These are phyloP conservation scores for Omphaloscelis lunosa DNA, from an alignment of 2,888 invertebrate species.

Conservation along the genomic window DNA sequence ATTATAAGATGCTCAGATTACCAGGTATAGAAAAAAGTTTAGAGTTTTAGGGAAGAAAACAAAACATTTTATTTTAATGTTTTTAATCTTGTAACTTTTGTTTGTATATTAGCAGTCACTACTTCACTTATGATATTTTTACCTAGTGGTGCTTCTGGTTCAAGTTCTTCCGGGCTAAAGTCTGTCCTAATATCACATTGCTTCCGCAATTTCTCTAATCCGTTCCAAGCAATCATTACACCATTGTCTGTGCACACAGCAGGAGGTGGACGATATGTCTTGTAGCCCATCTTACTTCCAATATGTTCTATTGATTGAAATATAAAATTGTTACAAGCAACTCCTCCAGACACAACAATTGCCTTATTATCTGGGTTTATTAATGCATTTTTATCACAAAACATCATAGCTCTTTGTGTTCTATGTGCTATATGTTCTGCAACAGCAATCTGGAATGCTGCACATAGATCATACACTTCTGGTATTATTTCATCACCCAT, in stretches of 20 bases:
- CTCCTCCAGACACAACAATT: constrained; percentile 98
- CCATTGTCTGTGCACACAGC: constrained; percentile 99
- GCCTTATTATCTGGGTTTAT: constrained; percentile 89
- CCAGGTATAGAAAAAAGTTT: no score
- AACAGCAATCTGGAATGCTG: constrained; percentile 94
- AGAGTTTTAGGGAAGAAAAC: constrained; percentile 16
- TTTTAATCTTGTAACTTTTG: constrained; percentile 82
- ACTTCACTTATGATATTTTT: constrained; percentile 91
- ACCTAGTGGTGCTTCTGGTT: constrained; percentile 92
- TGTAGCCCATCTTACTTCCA: constrained; percentile 92
- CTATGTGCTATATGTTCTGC: constrained; percentile 95
- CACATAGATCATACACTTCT: constrained; percentile 95
- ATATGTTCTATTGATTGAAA: constrained; percentile 92
- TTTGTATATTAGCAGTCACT: constrained; percentile 86
- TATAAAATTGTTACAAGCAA: constrained; percentile 97
- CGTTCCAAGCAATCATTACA: constrained; percentile 99
- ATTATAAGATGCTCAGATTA: not conserved
- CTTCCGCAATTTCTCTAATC: constrained; percentile 93
- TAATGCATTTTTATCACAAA: constrained; percentile 91
- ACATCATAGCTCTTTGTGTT: constrained; percentile 96
- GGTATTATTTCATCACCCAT: constrained; percentile 94
- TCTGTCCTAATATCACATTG: constrained; percentile 84
- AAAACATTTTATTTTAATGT: constrained; percentile 41
- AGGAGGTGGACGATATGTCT: constrained; percentile 94
- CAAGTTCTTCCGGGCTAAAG: constrained; percentile 91